phyloP scores from a whole-genome alignment of 2,888 invertebrate genomes.

The Tupiocoris notatus region DNA sequence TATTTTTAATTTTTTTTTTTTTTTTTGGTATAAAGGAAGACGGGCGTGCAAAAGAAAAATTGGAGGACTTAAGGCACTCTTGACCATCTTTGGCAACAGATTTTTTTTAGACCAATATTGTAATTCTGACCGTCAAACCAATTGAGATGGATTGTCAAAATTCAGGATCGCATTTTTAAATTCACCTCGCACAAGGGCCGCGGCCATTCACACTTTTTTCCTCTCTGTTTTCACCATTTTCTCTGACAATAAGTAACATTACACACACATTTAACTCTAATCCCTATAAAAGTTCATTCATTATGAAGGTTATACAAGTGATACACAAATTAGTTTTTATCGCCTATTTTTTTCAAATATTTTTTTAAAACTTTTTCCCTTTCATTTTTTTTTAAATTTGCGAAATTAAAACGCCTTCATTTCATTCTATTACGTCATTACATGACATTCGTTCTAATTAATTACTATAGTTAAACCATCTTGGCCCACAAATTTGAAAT shows the following conservation, averaged over 20 bases:
- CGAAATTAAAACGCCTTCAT: constrained; percentile 30
- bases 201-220: constrained; percentile 32
- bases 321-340: constrained; percentile 38
- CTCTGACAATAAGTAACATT: constrained; percentile 44
- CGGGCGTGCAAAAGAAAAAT: neutral
- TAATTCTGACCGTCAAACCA: constrained; percentile 7
- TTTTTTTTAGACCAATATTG: neutral
- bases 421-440: constrained; percentile 34
- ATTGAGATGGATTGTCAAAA: constrained; percentile 1
- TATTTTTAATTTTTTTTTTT: too few relatives aligned
- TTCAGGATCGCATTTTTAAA: constrained; percentile 15
- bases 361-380: too few relatives aligned
- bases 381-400: constrained; percentile 18
- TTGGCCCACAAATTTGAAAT: constrained; percentile 41
- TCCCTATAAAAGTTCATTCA: constrained; percentile 45
- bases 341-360: constrained; percentile 34
- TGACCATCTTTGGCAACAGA: neutral
- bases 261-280: constrained; percentile 46
- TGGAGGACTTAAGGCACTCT: neutral
- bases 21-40: too few relatives aligned
- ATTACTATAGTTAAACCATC: constrained; percentile 39
- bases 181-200: constrained; percentile 35
- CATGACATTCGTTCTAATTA: constrained; percentile 39
- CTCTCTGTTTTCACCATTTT: constrained; percentile 33
- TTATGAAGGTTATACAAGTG: constrained; percentile 45